phyloP scores from a whole-genome alignment of 2,888 invertebrate species.

The Hofmannophila pseudospretella region DNA sequence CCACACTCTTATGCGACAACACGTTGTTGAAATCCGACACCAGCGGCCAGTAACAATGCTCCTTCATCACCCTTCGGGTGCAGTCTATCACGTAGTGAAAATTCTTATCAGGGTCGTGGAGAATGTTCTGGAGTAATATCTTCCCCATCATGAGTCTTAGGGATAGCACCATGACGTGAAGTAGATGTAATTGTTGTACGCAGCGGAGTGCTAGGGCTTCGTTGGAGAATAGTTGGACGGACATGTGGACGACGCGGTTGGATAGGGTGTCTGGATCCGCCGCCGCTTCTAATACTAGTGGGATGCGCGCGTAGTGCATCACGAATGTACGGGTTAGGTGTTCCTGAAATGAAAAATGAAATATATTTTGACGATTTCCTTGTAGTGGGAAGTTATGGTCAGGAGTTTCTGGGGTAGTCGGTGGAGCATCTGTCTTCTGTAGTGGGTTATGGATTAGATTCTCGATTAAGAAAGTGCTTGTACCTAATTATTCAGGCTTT shows the following conservation, averaged over 20 bases:
- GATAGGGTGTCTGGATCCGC: conserved; percentile 93
- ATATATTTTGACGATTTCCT: too few relatives aligned
- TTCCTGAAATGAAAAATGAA: conserved; percentile 79
- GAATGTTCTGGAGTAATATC: conserved; percentile 90
- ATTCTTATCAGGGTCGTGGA: conserved; percentile 89
- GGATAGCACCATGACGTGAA: conserved; percentile 97
- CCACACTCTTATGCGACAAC: conserved; percentile 94
- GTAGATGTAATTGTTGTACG: conserved; percentile 91
- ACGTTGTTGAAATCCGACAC: conserved; percentile 98
- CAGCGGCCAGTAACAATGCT: conserved; percentile 98
- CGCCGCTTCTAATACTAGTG: conserved; percentile 91
- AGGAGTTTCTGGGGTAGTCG: too few relatives aligned
- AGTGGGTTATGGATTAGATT: too few relatives aligned
- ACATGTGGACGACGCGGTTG: conserved; percentile 98
- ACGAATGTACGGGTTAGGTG: conserved; percentile 96
- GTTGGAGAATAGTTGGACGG: conserved; percentile 97
- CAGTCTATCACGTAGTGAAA: conserved; percentile 96
- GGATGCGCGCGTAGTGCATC: conserved; percentile 96
- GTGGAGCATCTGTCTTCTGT: too few relatives aligned
- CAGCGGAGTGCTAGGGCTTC: conserved; percentile 93
- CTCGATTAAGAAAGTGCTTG: too few relatives aligned
- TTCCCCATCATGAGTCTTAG: conserved; percentile 92
- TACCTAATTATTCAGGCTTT: too few relatives aligned
- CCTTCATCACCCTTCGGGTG: conserved; percentile 94
- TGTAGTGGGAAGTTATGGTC: too few relatives aligned